These are phyloP conservation scores for Axis porcinus DNA, from an alignment of 2,113 vertebrate species.

Conservation along the genomic window DNA sequence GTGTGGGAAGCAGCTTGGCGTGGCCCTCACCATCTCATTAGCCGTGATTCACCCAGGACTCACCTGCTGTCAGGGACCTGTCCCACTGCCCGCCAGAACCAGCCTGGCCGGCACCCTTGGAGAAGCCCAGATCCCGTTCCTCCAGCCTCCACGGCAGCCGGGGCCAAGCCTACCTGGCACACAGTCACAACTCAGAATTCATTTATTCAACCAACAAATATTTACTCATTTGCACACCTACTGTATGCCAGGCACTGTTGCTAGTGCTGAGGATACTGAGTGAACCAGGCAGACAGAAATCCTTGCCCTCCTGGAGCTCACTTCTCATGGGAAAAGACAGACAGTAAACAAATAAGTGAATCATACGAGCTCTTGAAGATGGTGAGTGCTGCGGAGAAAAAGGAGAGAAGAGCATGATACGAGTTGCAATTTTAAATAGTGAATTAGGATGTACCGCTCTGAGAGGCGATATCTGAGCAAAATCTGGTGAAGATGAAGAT, in stretches of 20 bases:
- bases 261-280: neutral
- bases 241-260: neutral
- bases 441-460: neutral
- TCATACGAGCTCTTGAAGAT: neutral
- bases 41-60: slow-evolving; percentile 66
- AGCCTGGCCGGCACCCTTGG: neutral
- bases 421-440: neutral
- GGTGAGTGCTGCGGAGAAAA: neutral
- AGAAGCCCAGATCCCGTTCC: neutral
- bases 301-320: neutral
- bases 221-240: neutral
- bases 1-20: slow-evolving; percentile 67
- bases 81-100: slow-evolving; percentile 36
- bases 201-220: neutral
- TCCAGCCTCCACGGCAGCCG: neutral
- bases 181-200: neutral
- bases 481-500: neutral
- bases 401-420: neutral
- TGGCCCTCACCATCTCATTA: slow-evolving; percentile 50
- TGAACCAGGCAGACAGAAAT: neutral
- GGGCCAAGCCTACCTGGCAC: neutral
- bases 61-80: slow-evolving; percentile 62
- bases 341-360: slow-evolving; percentile 1
- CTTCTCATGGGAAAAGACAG: neutral
- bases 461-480: neutral